phyloP scores from a whole-genome alignment of 2,888 invertebrate species.

The Neoaliturus tenellus region DNA sequence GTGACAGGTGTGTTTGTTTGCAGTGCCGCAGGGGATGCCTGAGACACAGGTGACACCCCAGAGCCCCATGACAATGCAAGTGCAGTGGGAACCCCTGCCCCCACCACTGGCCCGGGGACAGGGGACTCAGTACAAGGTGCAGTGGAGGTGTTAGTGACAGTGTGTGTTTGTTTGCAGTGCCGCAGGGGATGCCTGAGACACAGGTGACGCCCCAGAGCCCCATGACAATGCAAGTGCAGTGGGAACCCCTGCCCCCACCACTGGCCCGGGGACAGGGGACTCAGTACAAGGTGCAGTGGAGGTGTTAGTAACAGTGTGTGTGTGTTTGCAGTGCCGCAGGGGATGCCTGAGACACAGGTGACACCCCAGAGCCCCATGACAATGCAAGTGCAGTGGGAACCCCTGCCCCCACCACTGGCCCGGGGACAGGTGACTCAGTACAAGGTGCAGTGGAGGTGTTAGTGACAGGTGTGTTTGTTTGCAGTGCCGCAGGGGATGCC shows the following conservation, averaged over 20 bases:
- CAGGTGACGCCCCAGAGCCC: conserved; percentile 73
- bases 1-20: too few species aligned
- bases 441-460: conserved; percentile 78
- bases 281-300: conserved; percentile 79
- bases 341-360: conserved; percentile 75
- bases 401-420: conserved; percentile 75
- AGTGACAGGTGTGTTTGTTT: too few species aligned
- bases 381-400: conserved; percentile 77
- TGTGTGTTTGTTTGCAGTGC: too few species aligned
- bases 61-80: conserved; percentile 75
- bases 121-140: conserved; percentile 77
- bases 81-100: conserved; percentile 77
- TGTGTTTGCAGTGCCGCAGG: conserved; percentile 76
- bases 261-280: conserved; percentile 76
- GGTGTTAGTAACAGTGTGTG: conserved; percentile 72
- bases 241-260: conserved; percentile 76
- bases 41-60: conserved; percentile 74
- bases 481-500: conserved; percentile 77
- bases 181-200: conserved; percentile 76
- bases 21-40: conserved; percentile 77
- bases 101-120: conserved; percentile 76
- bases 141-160: conserved; percentile 78
- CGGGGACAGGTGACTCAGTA: conserved; percentile 77
- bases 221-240: conserved; percentile 76
- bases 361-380: conserved; percentile 74